phyloP scores from a whole-genome alignment of 2,113 vertebrate species.

The Thalassoma bifasciatum region DNA sequence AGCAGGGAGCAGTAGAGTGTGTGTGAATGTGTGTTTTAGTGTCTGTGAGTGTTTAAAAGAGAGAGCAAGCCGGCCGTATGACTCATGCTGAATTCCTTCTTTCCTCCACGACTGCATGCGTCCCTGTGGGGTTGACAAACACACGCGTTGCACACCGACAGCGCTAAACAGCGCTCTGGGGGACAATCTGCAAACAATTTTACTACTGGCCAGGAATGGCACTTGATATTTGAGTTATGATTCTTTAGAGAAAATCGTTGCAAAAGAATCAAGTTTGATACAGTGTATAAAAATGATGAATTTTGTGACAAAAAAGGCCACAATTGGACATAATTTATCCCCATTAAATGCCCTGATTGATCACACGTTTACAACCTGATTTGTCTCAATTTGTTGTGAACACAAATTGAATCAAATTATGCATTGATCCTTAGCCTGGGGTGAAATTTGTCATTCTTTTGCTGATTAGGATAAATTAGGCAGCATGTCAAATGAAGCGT shows the following conservation, averaged over 20 bases:
- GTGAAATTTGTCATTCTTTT: slow-evolving; percentile 41
- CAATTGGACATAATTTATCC: slow-evolving; percentile 24
- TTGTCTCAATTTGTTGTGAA: slow-evolving; percentile 71
- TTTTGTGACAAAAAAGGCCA: slow-evolving; percentile 31
- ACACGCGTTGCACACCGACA: slow-evolving; percentile 2
- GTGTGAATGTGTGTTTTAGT: neutral
- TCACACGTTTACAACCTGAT: slow-evolving; percentile 53
- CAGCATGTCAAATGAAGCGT: slow-evolving; percentile 1
- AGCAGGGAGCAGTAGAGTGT: slow-evolving; percentile 23
- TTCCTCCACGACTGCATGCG: slow-evolving; percentile 2
- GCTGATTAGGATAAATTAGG: slow-evolving; percentile 48
- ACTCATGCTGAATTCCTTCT: slow-evolving; percentile 33
- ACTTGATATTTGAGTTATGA: slow-evolving; percentile 53
- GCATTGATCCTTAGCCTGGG: slow-evolving; percentile 61
- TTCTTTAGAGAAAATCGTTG: slow-evolving; percentile 44
- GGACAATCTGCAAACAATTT: slow-evolving; percentile 32
- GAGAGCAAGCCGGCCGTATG: slow-evolving; percentile 9
- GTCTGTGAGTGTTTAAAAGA: neutral
- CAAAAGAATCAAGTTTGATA: slow-evolving; percentile 45
- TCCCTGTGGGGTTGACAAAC: slow-evolving; percentile 38
- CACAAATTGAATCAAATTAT: slow-evolving; percentile 63
- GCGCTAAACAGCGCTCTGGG: slow-evolving; percentile 40
- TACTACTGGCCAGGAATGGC: slow-evolving; percentile 25
- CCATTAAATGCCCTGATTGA: slow-evolving; percentile 50
- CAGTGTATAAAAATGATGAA: slow-evolving; percentile 56